These are phyloP conservation scores for Prionchulus punctatus DNA, from an alignment of 2,888 invertebrate genomes.

Conservation along the genomic window DNA sequence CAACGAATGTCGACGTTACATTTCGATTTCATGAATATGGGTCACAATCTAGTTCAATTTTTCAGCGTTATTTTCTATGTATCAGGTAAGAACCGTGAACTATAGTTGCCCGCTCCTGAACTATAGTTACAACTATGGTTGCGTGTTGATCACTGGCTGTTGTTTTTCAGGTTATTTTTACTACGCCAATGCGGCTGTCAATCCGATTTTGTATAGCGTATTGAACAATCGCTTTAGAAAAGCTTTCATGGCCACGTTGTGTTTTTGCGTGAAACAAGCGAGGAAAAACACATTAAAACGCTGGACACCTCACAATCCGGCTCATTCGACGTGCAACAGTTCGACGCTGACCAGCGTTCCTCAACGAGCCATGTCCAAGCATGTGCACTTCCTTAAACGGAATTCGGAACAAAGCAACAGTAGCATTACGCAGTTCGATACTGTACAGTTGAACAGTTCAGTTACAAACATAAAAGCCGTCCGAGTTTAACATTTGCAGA, in stretches of 20 bases:
- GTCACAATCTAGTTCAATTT: slow-evolving; percentile 1
- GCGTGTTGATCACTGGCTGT: slow-evolving; percentile 26
- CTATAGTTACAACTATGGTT: not conserved
- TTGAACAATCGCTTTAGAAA: slow-evolving; percentile 59
- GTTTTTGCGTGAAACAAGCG: too few relatives aligned
- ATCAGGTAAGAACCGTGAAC: slow-evolving; percentile 3
- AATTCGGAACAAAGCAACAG: too few relatives aligned
- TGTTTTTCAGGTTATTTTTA: slow-evolving; percentile 62
- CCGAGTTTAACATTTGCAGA: too few relatives aligned
- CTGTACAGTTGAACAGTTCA: too few relatives aligned
- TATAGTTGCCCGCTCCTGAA: not conserved
- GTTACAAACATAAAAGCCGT: too few relatives aligned
- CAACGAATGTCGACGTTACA: slow-evolving; percentile 60
- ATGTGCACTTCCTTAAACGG: too few relatives aligned
- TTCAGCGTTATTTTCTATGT: slow-evolving; percentile 7
- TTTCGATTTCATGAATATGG: slow-evolving; percentile 18
- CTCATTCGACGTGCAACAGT: too few relatives aligned
- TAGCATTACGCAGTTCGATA: too few relatives aligned
- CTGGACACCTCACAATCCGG: too few relatives aligned
- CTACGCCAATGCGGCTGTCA: slow-evolving; percentile 63
- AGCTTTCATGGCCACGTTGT: slow-evolving; percentile 62
- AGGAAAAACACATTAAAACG: too few relatives aligned
- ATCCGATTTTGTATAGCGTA: slow-evolving; percentile 68
- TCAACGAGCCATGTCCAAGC: too few relatives aligned
- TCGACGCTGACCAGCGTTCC: too few relatives aligned